Evolutionary conservation across 2,888 invertebrate species (phyloP), one percentile per base, ranked within the genome.

Genomic region (Synanthedon vespiformis): DNA sequence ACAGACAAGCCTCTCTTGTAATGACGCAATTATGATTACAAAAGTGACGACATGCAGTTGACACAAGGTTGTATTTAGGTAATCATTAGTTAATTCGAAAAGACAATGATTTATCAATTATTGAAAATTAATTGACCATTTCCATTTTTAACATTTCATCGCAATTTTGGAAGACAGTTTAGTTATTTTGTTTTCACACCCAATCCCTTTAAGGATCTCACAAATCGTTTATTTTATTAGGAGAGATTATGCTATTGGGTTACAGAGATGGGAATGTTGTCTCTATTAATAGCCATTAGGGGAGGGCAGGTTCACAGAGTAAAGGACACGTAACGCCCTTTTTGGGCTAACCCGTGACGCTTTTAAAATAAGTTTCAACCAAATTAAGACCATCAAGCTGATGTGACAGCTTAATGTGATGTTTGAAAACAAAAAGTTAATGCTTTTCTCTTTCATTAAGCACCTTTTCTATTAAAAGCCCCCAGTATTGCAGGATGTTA

Each of bases 251-350:
- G 61, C 57, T 64, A 55, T 51, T 11, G 58, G 62, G 64, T 65
- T 65, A 61, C 54, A 54, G 48, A 58, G 44, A 16, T 48, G 27
- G 57, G 65, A 67, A 67, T 65, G 61, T 55, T 57, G 52, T 54
- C 54, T 59, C 68, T 69, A 69, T 67, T 68, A 66, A 67, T 68
- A 72, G 64, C 56, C 52, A 62, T 64, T 60, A 63, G 62, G 65
- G 65, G 60, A 57, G 62, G 64, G 69, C 63, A 65, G 62, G 61
- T 71, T 61, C 55, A 53, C 51, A 53, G 53, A 54, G 56, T 60
- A 68, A 67, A 65, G 60, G 58, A 60, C 63, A 63, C 52, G 54
- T 52, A 54, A 62, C 57, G 41, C 18, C 34, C 52, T 44, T 53
- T 50, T 52, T 51, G 49, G 49, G 40, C 52, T 56, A 56, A 56